phyloP scores from a whole-genome alignment of 2,888 invertebrate species.

The Tenodera sinensis region DNA sequence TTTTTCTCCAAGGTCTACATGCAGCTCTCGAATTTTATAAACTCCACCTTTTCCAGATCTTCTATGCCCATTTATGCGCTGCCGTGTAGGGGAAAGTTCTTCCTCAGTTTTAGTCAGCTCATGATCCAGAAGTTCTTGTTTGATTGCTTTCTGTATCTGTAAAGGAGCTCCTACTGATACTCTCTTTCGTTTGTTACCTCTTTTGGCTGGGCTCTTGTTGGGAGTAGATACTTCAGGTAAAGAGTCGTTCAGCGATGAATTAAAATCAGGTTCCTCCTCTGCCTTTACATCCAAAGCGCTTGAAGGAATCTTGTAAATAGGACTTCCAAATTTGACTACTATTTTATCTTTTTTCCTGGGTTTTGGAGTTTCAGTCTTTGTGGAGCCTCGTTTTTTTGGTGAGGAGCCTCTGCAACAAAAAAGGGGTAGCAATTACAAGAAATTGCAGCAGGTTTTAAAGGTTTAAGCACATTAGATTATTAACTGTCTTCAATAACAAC shows the following conservation, averaged over 20 bases:
- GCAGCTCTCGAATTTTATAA: not conserved
- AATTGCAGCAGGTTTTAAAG: too few species aligned
- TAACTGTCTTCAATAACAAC: too few species aligned
- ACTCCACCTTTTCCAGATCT: not conserved
- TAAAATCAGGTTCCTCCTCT: not conserved
- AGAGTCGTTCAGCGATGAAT: not conserved
- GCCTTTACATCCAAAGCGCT: not conserved
- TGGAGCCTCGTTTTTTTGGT: not conserved
- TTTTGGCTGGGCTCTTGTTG: not conserved
- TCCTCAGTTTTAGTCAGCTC: not conserved
- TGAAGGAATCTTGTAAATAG: not conserved
- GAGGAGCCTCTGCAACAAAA: not conserved
- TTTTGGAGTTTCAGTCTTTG: not conserved
- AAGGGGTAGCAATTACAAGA: not conserved
- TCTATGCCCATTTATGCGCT: not conserved
- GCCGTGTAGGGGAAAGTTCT: not conserved
- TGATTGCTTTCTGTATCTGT: not conserved
- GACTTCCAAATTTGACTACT: not conserved
- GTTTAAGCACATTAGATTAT: too few species aligned
- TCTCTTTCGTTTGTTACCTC: not conserved
- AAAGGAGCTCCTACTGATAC: not conserved
- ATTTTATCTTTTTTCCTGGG: not conserved
- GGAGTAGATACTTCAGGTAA: not conserved
- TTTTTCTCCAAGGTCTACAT: not conserved
- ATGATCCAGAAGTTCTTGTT: not conserved